A percentile compares a stretch with the other conserved stretches of the same genome.
Evolutionary conservation across 2,113 vertebrate genomes (phyloP).

Genomic region (Cephalophus harveyi): DNA sequence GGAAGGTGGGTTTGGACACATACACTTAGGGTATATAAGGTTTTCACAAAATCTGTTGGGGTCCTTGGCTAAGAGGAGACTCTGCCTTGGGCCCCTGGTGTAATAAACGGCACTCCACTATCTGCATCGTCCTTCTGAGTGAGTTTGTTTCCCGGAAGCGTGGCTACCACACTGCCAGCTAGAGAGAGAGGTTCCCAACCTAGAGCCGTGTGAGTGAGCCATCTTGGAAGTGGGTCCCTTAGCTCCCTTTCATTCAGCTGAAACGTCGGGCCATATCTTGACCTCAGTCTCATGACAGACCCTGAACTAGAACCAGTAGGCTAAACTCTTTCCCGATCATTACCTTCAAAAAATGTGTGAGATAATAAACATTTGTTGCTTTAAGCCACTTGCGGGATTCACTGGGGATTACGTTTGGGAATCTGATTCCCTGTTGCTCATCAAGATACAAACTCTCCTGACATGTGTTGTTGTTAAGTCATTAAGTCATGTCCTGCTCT

Average conservation of each 20-base stretch:
- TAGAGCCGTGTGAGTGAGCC: too few relatives aligned
- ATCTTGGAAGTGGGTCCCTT: background rate
- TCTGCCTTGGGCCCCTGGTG: background rate
- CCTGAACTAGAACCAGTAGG: background rate
- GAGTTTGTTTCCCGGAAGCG: background rate
- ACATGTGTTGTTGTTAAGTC: background rate
- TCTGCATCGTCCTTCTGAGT: background rate
- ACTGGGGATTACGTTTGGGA: background rate
- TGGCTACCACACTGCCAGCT: background rate
- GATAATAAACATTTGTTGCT: background rate
- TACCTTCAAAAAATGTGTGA: background rate
- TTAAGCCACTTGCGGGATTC: background rate
- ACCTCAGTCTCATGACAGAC: background rate
- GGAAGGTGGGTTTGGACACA: background rate
- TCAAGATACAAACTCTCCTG: background rate
- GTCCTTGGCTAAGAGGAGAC: background rate
- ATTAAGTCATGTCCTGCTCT: background rate
- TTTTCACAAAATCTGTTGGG: background rate
- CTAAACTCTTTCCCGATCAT: background rate
- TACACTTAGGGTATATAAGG: background rate
- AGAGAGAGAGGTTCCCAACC: background rate
- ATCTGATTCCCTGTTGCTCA: background rate
- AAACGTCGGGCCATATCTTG: background rate
- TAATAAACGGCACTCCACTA: fast-evolving
- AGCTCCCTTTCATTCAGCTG: background rate